Conservation (phyloP, 2,113 vertebrate species). For the Platichthys flesus region DNA sequence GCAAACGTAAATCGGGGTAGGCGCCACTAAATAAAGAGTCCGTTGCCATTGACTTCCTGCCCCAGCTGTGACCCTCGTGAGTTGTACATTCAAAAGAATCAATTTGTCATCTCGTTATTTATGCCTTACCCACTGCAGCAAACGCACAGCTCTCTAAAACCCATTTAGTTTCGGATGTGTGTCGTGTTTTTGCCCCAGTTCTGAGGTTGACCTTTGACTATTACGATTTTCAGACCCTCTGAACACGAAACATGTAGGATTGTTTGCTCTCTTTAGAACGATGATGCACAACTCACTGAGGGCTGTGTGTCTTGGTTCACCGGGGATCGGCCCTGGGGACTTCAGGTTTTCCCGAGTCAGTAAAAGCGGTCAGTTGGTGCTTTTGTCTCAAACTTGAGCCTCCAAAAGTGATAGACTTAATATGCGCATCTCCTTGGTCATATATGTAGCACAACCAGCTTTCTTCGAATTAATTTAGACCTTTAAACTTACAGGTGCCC, state of each 20-base stretch:
- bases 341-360: not conserved
- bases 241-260: not conserved
- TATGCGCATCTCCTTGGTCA: not conserved
- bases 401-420: not conserved
- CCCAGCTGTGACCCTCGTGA: conserved; percentile 45
- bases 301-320: not conserved
- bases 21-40: conserved; percentile 60
- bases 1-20: conserved; percentile 67
- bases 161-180: not conserved
- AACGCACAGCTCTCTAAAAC: conserved; percentile 1
- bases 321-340: not conserved
- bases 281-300: not conserved
- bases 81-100: conserved; percentile 44
- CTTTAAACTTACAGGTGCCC: not conserved
- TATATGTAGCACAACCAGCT: not conserved
- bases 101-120: conserved; percentile 42
- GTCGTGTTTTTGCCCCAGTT: too few species aligned
- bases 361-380: not conserved
- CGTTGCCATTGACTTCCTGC: conserved; percentile 52
- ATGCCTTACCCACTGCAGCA: conserved; percentile 13
- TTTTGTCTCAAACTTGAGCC: too few species aligned
- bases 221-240: not conserved
- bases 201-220: too few species aligned
- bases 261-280: not conserved
- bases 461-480: not conserved